Conservation (phyloP, 1,140 invertebrate species). For the Ruditapes philippinarum region DNA sequence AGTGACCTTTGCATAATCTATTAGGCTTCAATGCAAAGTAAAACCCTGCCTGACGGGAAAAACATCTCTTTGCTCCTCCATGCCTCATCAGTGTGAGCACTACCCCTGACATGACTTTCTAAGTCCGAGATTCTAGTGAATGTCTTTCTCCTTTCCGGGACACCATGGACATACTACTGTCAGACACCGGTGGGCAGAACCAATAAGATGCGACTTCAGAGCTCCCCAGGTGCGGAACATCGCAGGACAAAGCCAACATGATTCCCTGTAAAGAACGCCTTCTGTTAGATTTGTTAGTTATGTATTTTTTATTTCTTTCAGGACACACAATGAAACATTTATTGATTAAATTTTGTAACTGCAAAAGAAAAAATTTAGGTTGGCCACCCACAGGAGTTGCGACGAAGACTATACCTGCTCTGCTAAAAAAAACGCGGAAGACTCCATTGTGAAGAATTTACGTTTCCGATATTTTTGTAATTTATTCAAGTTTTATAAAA, state of each 20-base stretch:
- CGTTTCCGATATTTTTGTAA: background rate
- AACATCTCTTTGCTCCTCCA: too few species aligned
- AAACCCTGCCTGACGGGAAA: too few species aligned
- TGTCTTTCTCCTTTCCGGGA: background rate
- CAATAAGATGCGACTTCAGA: background rate
- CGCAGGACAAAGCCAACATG: background rate
- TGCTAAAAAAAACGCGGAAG: background rate
- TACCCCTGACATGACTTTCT: background rate
- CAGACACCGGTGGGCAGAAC: background rate
- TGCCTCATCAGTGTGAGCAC: too few species aligned
- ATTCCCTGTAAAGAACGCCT: background rate
- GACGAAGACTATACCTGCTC: background rate
- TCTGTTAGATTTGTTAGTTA: too few species aligned
- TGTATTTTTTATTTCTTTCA: too few species aligned
- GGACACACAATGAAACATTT: too few species aligned
- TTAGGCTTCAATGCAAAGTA: too few species aligned
- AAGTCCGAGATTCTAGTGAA: background rate
- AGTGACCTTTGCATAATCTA: too few species aligned
- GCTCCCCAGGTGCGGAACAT: background rate
- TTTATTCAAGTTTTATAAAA: background rate
- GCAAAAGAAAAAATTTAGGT: too few species aligned
- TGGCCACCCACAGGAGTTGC: background rate
- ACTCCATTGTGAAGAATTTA: background rate
- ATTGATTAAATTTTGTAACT: too few species aligned
- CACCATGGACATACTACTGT: conserved; percentile 2